Evolutionary conservation across 1,140 invertebrate species (phyloP), one percentile per base, ranked within the genome.

Genomic region (Drosophila melanogaster): DNA sequence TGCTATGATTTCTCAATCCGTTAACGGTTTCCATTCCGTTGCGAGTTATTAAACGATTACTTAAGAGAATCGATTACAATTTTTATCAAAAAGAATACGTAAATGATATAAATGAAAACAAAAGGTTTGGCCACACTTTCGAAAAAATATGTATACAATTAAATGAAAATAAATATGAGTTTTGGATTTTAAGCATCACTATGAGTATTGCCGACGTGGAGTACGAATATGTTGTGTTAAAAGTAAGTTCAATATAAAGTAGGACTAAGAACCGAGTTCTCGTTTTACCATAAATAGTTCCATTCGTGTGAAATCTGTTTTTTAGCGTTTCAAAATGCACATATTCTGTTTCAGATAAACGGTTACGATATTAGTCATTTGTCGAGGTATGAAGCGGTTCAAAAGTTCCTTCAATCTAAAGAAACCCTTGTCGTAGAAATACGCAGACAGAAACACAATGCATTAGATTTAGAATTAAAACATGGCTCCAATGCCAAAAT

Each of bases 361-460:
- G 95, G 95, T 57, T 94, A 93, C 77, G 95, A 96, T 92, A 93
- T 96, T 65, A 95, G 94, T 72, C 94, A 94, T 77, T 93, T 94
- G 89, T 93, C 94, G 58, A 95, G 96, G 92, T 94, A 95, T 89
- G 95, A 96, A 87, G 95, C 95, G 37, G 95, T 96, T 61, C 94
- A 94, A 83, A 95, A 94, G 76, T 96, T 96, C 92, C 93, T 95
- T 71, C 93, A 94, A 69, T 95, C 95, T 12, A 93, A 95, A 77
- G 95, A 96, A 89, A 95, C 95, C 50, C 95, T 96, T 78, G 93
- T 95, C 60, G 95, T 96, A 33, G 95, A 96, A 92, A 95, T 96
- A 22, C 92, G 95, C 37, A 93, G 95, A 54, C 93, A 87, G 14
- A 60, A 67, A 35, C 56, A 51, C n/a, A 59, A 73, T 54, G 41